These are phyloP conservation scores for Glossosoma conforme DNA, from an alignment of 1,140 invertebrate species.

Conservation along the genomic window DNA sequence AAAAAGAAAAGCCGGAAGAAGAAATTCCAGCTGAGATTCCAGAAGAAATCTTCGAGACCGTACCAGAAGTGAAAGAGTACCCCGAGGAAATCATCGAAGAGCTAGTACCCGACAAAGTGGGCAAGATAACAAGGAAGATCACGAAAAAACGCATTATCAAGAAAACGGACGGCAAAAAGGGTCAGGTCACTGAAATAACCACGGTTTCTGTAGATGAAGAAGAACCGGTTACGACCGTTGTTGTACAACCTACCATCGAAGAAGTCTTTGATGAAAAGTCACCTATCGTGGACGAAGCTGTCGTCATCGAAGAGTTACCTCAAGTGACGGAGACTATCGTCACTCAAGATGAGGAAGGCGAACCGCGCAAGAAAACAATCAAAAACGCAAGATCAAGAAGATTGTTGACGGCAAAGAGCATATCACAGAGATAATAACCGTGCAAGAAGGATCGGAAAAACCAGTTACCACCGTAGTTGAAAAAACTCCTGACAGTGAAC, in stretches of 20 bases:
- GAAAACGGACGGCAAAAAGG: conserved; percentile 34
- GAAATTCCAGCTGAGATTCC: conserved; percentile 36
- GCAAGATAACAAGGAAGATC: conserved; percentile 27
- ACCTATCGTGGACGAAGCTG: conserved; percentile 21
- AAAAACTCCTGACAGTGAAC: neutral
- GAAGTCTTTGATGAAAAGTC: conserved; percentile 34
- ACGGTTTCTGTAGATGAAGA: conserved; percentile 40
- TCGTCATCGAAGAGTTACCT: conserved; percentile 27
- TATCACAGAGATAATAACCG: conserved; percentile 27
- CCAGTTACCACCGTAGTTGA: conserved; percentile 33
- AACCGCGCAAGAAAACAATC: conserved; percentile 29
- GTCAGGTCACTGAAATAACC: conserved; percentile 44
- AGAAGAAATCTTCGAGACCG: conserved; percentile 20
- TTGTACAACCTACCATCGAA: conserved; percentile 17
- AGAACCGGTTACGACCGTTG: conserved; percentile 34
- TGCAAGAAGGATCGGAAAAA: conserved; percentile 26
- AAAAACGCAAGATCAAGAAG: conserved; percentile 38
- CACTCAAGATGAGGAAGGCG: conserved; percentile 20
- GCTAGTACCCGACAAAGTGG: conserved; percentile 2
- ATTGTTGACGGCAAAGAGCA: conserved; percentile 35
- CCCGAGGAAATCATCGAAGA: conserved; percentile 17
- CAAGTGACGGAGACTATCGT: conserved; percentile 16
- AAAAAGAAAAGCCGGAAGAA: conserved; percentile 19
- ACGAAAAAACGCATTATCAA: conserved; percentile 34
- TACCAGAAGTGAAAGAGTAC: conserved; percentile 5